Evolutionary conservation across 2,888 invertebrate species (phyloP).

Genomic region (Rosalia funebris): DNA sequence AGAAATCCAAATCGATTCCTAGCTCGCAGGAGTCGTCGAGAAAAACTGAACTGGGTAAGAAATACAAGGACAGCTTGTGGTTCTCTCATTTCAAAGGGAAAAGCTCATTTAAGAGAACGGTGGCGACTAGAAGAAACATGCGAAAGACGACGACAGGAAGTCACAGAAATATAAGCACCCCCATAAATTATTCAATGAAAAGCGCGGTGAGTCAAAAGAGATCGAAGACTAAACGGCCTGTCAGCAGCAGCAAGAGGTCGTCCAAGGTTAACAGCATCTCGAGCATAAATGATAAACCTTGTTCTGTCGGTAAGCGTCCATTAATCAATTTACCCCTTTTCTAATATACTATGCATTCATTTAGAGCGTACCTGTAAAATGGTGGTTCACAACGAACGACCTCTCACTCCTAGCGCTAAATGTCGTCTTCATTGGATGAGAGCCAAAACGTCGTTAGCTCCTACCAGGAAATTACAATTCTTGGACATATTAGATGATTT

Average conservation of each 20-base stretch:
- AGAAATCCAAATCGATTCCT: neutral
- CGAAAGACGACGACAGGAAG: neutral
- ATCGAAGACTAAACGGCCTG: neutral
- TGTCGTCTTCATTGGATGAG: slow-evolving; percentile 45
- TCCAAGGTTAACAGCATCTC: neutral
- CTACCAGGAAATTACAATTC: slow-evolving; percentile 38
- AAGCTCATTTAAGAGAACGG: neutral
- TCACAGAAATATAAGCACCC: neutral
- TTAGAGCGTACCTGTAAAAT: slow-evolving; percentile 23
- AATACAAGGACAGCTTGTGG: slow-evolving; percentile 53
- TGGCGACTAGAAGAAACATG: neutral
- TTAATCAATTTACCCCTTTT: neutral
- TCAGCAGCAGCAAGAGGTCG: neutral
- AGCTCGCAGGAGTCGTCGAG: neutral
- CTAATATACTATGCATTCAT: neutral
- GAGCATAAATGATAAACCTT: neutral
- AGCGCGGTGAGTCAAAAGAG: neutral
- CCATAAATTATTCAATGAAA: neutral
- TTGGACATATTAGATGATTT: slow-evolving; percentile 54
- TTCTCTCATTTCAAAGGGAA: slow-evolving; percentile 38
- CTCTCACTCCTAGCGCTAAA: slow-evolving; percentile 32
- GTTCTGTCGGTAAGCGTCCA: slow-evolving; percentile 6
- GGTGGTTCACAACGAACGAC: slow-evolving; percentile 34
- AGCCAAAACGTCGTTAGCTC: slow-evolving; percentile 36
- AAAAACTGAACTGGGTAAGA: slow-evolving; percentile 31